Evolutionary conservation across 2,113 vertebrate genomes (phyloP).

Genomic region (Hipposideros armiger): DNA sequence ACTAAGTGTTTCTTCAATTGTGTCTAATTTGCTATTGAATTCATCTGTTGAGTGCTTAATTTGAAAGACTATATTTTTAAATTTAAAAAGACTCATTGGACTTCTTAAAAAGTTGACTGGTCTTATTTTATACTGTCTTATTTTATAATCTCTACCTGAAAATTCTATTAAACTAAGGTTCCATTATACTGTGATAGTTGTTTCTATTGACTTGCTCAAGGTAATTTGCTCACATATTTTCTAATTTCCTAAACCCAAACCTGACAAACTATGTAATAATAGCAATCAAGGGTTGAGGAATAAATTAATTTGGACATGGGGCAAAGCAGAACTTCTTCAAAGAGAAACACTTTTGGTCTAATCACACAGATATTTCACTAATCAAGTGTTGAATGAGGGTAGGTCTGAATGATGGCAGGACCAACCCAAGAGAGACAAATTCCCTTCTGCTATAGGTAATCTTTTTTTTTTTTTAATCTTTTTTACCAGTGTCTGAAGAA

Average conservation of each 20-base stretch:
- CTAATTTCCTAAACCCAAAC: background rate
- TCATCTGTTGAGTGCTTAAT: background rate
- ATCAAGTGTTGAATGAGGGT: background rate
- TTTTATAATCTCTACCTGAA: background rate
- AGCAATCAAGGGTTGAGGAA: background rate
- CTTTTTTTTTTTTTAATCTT: background rate
- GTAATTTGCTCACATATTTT: slow-evolving; percentile 3
- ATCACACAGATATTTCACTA: background rate
- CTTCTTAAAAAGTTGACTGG: background rate
- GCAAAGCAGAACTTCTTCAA: background rate
- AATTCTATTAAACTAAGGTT: slow-evolving; percentile 18
- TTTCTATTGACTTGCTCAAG: background rate
- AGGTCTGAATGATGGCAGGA: background rate
- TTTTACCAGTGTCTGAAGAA: background rate
- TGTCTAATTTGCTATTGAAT: background rate
- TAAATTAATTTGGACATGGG: background rate
- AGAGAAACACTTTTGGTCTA: background rate
- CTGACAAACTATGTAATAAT: background rate
- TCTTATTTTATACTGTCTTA: background rate
- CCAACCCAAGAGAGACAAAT: background rate
- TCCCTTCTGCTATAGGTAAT: background rate
- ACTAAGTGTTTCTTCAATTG: background rate
- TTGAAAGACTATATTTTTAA: background rate
- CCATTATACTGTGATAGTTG: background rate
- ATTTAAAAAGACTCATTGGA: background rate